Evolutionary conservation across 64 coral and sea anemone species (phyloP).

Genomic region (Orbicella faveolata): DNA sequence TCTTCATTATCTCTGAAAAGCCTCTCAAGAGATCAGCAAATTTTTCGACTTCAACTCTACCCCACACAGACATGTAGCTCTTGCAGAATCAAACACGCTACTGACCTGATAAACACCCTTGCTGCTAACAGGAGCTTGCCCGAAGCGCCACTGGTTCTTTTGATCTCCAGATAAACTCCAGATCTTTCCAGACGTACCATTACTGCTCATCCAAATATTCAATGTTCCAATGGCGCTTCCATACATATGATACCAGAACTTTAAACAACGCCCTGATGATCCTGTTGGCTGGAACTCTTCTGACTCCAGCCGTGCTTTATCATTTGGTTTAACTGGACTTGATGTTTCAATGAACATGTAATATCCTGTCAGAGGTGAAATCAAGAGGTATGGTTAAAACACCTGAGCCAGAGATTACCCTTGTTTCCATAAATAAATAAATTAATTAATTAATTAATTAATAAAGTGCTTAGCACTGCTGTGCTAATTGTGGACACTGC

Average conservation of each 20-base stretch:
- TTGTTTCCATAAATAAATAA: too few species aligned
- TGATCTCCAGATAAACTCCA: constrained; percentile 44
- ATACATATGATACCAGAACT: constrained; percentile 98
- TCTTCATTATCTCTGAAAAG: too few species aligned
- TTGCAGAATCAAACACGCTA: not conserved
- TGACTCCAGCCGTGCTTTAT: constrained; percentile 78
- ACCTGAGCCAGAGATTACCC: not conserved
- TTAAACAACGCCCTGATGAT: constrained; percentile 74
- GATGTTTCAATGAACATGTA: constrained; percentile 96
- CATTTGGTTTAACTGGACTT: constrained; percentile 42
- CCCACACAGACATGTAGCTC: too few species aligned
- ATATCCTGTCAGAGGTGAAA: constrained; percentile 54
- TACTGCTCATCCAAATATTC: constrained; percentile 65
- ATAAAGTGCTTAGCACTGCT: too few species aligned
- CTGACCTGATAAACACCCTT: constrained; percentile 59
- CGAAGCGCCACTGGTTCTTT: constrained; percentile 63
- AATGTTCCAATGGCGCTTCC: constrained; percentile 69
- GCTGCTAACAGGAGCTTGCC: constrained; percentile 77
- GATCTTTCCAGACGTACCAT: constrained; percentile 42
- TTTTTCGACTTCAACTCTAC: too few species aligned
- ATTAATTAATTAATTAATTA: too few species aligned
- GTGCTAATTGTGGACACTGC: too few species aligned
- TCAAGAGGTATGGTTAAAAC: not conserved
- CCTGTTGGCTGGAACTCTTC: constrained; percentile 69
- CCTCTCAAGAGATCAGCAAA: too few species aligned